phyloP scores from a whole-genome alignment of 2,888 invertebrate species.

The Agrochola lychnidis region DNA sequence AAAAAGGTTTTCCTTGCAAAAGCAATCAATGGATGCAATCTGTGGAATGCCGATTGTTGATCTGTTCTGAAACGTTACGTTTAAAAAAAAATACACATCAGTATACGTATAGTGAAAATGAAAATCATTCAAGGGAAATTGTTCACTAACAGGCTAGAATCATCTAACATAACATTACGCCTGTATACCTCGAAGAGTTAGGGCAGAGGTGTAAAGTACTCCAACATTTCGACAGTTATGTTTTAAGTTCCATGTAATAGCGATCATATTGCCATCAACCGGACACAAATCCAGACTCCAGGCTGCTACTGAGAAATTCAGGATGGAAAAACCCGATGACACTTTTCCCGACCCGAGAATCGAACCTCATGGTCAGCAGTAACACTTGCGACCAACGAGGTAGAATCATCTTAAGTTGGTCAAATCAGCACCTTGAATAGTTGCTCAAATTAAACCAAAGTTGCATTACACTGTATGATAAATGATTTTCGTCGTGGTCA shows the following conservation, averaged over 20 bases:
- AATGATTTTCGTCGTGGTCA: conserved; percentile 34
- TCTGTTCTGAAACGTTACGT: background rate
- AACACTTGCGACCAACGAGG: too few species aligned
- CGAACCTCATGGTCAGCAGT: too few species aligned
- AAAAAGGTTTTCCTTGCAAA: background rate
- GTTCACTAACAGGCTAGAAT: background rate
- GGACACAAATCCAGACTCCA: too few species aligned
- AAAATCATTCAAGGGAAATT: background rate
- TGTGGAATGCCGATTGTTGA: background rate
- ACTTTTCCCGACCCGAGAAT: too few species aligned
- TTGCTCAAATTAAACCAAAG: background rate
- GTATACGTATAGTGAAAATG: background rate
- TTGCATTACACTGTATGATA: conserved; percentile 8
- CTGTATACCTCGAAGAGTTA: too few species aligned
- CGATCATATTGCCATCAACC: too few species aligned
- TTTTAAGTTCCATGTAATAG: too few species aligned
- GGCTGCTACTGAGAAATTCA: too few species aligned
- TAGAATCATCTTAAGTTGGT: background rate
- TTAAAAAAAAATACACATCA: background rate
- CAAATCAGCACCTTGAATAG: background rate
- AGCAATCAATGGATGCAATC: background rate
- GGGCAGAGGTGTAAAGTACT: too few species aligned
- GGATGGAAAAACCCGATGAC: too few species aligned
- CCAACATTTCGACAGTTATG: too few species aligned
- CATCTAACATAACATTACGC: too few species aligned